phyloP scores from a whole-genome alignment of 2,113 vertebrate species.

The Tachuris rubrigastra region DNA sequence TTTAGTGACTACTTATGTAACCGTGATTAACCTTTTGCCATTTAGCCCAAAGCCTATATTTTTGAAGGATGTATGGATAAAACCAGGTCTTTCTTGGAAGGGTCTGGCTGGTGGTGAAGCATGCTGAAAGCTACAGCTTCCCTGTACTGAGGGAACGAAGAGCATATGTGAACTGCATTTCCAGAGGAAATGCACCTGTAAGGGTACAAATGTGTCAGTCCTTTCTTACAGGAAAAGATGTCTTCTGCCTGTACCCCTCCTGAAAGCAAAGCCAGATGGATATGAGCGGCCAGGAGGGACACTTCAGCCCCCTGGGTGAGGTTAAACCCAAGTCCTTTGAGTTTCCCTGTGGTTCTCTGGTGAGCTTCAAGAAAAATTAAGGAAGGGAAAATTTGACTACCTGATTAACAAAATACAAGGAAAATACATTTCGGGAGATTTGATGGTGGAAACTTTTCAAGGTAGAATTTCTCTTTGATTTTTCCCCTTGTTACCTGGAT shows the following conservation, averaged over 20 bases:
- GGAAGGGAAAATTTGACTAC: neutral
- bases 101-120: neutral
- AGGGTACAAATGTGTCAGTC: neutral
- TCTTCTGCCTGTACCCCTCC: neutral
- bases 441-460: neutral
- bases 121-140: neutral
- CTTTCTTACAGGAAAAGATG: neutral
- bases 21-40: neutral
- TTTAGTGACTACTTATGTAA: accelerated
- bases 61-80: neutral
- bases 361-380: neutral
- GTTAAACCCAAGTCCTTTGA: neutral
- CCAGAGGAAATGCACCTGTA: neutral
- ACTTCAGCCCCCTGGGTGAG: neutral
- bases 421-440: neutral
- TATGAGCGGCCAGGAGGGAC: neutral
- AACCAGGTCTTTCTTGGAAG: neutral
- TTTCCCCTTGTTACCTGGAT: neutral
- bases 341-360: neutral
- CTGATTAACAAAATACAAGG: neutral
- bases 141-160: neutral
- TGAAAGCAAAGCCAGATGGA: neutral
- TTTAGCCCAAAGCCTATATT: neutral
- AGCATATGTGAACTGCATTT: neutral
- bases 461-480: neutral